phyloP scores from a whole-genome alignment of 2,888 invertebrate genomes.

The Hirtodrosophila histrioides region DNA sequence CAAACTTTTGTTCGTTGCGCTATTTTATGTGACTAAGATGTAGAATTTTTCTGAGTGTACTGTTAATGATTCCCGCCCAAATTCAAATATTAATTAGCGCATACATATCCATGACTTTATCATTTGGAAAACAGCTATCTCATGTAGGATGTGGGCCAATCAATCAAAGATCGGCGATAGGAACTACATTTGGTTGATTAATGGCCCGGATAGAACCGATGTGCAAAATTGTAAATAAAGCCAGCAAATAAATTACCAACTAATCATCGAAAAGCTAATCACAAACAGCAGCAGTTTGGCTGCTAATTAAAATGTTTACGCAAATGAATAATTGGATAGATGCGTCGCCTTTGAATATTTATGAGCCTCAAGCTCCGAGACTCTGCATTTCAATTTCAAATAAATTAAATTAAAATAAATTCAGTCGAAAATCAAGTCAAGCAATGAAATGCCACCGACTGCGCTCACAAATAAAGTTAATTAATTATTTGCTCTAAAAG shows the following conservation, averaged over 20 bases:
- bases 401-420: conserved; percentile 75
- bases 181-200: conserved; percentile 50
- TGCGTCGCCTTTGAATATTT: conserved; percentile 66
- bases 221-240: conserved; percentile 23
- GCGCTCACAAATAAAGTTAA: conserved; percentile 66
- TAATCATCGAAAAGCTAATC: conserved; percentile 71
- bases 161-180: conserved; percentile 21
- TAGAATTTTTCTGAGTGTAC: too few species aligned
- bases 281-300: conserved; percentile 46
- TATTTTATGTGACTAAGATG: too few species aligned
- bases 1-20: too few species aligned
- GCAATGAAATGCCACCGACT: conserved; percentile 54
- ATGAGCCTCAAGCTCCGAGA: conserved; percentile 35
- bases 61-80: too few species aligned
- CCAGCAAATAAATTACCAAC: conserved; percentile 66
- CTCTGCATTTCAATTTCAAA: conserved; percentile 52
- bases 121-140: conserved; percentile 33
- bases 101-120: conserved; percentile 14
- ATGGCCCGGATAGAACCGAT: conserved; percentile 34
- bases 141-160: conserved; percentile 22
- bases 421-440: conserved; percentile 29
- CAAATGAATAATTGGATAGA: conserved; percentile 53
- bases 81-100: conserved; percentile 19
- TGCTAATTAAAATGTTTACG: conserved; percentile 78
- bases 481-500: conserved; percentile 74